Base-by-base conservation (phyloP, 2,797 vertebrate genomes). In the Callimico goeldii region DNA sequence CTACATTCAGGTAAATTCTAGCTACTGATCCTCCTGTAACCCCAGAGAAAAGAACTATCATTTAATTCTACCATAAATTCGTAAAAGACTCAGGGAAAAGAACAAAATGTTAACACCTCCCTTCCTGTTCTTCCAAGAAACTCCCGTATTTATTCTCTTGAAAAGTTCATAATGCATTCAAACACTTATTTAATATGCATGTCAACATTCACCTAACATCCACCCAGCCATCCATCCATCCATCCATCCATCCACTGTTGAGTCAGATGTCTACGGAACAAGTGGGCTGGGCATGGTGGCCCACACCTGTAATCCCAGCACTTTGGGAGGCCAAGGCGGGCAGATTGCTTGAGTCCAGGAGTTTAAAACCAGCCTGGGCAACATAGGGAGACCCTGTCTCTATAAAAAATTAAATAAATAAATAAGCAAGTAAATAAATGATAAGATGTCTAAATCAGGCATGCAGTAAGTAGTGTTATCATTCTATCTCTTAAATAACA, bases 41-140 rank as follows among this genome's bases (percentile, higher is more conserved):
- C 33, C 72, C 20, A 83, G 28, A 85, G 52, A 81, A n/a, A 58
- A 80, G 43, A 75, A 43, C 41, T 91, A 15, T 50, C 82, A 57
- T 15, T 67, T 90, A 93, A 36, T 95, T 91, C 73, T 50, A 72
- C 5, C 19, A 83, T 43, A 77, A 90, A 41, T 72, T 87, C 95
- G 64, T 86, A 46, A 89, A 92, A 83, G 39, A 90, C 20, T 70
- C 75, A 90, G 55, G 52, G 41, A 67, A 91, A 97, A 90, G 52
- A 85, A 89, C 28, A 96, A 95, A 94, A 93, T 55, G 57, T 48
- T 89, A n/a, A 83, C 77, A 83, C 57, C 64, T 67, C 6, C 48
- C 64, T 67, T 4, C 48, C 33, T 15, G 33, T 4, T 50, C 61
- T n/a, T 61, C 26, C 88, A 92, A 92, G 73, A 83, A 82, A 95